Base-by-base conservation (phyloP, 2,797 vertebrate genomes). In the Trichosurus vulpecula region DNA sequence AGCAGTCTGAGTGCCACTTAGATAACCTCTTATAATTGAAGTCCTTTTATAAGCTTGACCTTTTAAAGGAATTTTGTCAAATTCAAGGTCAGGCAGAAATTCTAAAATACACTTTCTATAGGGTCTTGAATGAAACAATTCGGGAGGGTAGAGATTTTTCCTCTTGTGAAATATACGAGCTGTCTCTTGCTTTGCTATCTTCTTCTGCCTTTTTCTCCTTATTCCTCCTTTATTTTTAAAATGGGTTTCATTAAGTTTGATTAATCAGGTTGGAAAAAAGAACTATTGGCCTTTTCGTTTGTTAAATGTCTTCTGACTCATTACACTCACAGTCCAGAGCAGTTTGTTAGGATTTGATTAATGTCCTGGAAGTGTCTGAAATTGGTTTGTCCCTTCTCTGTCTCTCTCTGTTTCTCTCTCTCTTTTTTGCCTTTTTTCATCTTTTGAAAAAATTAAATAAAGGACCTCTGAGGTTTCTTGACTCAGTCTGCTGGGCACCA, bases 11-110 rank as follows among this genome's bases (percentile, higher is more conserved):
- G 97, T 95, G 95, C 97, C 98, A 97, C 98, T 98, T 98, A 98
- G 98, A 98, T 99, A 99, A 98, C 98, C 98, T 98, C 97, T 95
- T 5, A 91, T 98, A 98, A 98, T 98, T 97, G 98, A 99, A 98
- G 91, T 97, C 91, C 96, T 97, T 98, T 98, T 97, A 98, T 98
- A 98, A 98, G 97, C 94, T 96, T 98, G 97, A 98, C 97, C 98
- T 56, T 3, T 97, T 58, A 95, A 96, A 96, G 97, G 97, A 97
- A 96, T 98, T 99, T 98, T 98, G 97, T 98, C 98, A 98, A 98
- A 98, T 98, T 97, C 98, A 98, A 99, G 98, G 98, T 98, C 98
- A 98, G 97, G 97, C 90, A 97, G 97, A 98, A 98, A 98, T 98
- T 97, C 92, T 98, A 98, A 98, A 98, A 97, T 97, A 96, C 96